A percentile compares a stretch with the other conserved stretches of the same genome.
Conservation (phyloP, 2,888 invertebrate species). For the Zele albiditarsus region DNA sequence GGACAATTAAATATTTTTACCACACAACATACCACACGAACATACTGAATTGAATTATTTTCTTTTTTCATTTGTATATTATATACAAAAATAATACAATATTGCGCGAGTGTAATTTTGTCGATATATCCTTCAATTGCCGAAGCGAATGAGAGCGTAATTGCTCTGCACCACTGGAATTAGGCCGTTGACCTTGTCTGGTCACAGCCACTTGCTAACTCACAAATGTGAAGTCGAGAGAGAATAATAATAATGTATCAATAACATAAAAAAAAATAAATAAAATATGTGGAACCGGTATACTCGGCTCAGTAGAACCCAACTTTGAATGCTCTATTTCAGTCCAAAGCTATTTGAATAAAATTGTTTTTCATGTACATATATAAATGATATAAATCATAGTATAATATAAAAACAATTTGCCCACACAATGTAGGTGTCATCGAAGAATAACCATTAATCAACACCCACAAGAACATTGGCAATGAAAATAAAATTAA, state of each 20-base stretch:
- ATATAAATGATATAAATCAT: not conserved
- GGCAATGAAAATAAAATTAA: not conserved
- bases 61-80: not conserved
- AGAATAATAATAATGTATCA: conserved; percentile 8
- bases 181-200: conserved; percentile 45
- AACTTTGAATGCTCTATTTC: not conserved
- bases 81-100: not conserved
- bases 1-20: not conserved
- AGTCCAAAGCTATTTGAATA: not conserved
- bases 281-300: conserved; percentile 18
- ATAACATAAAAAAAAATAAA: not conserved
- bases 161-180: conserved; percentile 36
- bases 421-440: not conserved
- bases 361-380: not conserved
- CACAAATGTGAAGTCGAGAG: not conserved
- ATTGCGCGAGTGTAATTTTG: not conserved
- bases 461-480: conserved; percentile 8
- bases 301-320: not conserved
- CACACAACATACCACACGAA: not conserved
- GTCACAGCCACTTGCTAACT: conserved; percentile 25
- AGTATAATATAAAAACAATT: not conserved
- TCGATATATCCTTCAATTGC: conserved; percentile 5
- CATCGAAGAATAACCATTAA: not conserved
- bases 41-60: not conserved
- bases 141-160: conserved; percentile 23